Evolutionary conservation across 2,113 vertebrate genomes (phyloP), one percentile per base, ranked within the genome.

Genomic region (Hydropotes inermis): DNA sequence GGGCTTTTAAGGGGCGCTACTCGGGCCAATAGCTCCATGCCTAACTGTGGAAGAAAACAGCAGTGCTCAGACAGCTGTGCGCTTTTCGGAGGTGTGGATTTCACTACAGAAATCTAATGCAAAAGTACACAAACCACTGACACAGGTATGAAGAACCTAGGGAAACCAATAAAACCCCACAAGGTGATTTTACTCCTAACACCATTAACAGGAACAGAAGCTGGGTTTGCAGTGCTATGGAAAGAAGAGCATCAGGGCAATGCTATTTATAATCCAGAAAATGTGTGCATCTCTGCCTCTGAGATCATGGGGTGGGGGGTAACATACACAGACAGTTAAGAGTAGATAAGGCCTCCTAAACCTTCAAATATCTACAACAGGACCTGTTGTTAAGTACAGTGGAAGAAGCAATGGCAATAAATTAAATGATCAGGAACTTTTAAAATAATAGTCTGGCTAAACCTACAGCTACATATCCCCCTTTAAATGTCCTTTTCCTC

Each of bases 311-410:
- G 11, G 11, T 4, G 33, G 10, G 17, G 21, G 19, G 30, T 16
- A 30, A 5, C 11, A 83, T 25, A 12, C 6, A 2, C 0, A 39
- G 0, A 33, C 2, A 67, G 0, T 5, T 5, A 39, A 36, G 36
- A 79, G 28, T 2, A 52, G 30, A 43, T 13, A 39, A 47, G 6
- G 45, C 13, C 45, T 64, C 64, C 52, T 15, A 39, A 27, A 52
- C 30, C 47, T 76, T 54, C 10, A 39, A 27, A 30, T n/a, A 36
- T 64, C 30, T 83, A 39, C 23, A 43, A 7, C 1, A 61, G 16
- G 55, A 27, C 39, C 4, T 28, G 28, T 8, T 25, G 54, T 67
- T 52, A 50, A 58, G 11, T 1, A 17, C 19, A 60, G 9, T 12
- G 55, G 17, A 52, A 87, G 45, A 16, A 74, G 19, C 25, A 39